These are phyloP conservation scores for Lepidocyrtoides sp. DNA, from an alignment of 2,888 invertebrate genomes.

Conservation along the genomic window DNA sequence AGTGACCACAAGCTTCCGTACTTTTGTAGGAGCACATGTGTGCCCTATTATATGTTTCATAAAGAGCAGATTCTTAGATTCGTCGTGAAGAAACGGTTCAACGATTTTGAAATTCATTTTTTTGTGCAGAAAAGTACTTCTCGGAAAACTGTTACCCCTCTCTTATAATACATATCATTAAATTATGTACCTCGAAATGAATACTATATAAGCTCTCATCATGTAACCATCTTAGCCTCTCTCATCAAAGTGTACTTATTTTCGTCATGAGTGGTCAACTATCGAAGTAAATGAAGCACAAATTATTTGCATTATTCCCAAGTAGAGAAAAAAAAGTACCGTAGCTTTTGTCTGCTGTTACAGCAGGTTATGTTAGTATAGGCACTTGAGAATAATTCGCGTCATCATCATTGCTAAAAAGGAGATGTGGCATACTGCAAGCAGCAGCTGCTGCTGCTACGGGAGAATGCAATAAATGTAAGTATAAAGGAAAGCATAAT, in stretches of 20 bases:
- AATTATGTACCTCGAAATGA: too few relatives aligned
- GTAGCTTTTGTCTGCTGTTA: too few relatives aligned
- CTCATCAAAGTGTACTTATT: too few relatives aligned
- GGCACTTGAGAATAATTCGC: too few relatives aligned
- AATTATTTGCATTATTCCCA: constrained; percentile 71
- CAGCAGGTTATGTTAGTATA: too few relatives aligned
- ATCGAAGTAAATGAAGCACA: constrained; percentile 75
- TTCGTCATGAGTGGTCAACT: constrained; percentile 55
- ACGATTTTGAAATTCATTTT: not conserved
- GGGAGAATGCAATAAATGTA: constrained; percentile 47
- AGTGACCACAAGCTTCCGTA: constrained; percentile 63
- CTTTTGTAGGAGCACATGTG: constrained; percentile 34
- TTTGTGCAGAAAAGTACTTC: not conserved
- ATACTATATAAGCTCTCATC: too few relatives aligned
- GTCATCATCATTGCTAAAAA: constrained; percentile 33
- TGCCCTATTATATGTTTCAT: not conserved
- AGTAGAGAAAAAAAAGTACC: constrained; percentile 69
- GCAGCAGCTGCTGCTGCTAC: too few relatives aligned
- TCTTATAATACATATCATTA: too few relatives aligned
- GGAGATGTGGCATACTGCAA: constrained; percentile 13
- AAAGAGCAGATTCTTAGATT: too few relatives aligned
- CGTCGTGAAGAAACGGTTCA: not conserved
- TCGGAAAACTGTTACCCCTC: not conserved
- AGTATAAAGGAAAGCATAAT: constrained; percentile 53
- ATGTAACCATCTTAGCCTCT: too few relatives aligned